These are phyloP conservation scores for Myotis daubentonii DNA, from an alignment of 2,797 vertebrate genomes.

Conservation along the genomic window DNA sequence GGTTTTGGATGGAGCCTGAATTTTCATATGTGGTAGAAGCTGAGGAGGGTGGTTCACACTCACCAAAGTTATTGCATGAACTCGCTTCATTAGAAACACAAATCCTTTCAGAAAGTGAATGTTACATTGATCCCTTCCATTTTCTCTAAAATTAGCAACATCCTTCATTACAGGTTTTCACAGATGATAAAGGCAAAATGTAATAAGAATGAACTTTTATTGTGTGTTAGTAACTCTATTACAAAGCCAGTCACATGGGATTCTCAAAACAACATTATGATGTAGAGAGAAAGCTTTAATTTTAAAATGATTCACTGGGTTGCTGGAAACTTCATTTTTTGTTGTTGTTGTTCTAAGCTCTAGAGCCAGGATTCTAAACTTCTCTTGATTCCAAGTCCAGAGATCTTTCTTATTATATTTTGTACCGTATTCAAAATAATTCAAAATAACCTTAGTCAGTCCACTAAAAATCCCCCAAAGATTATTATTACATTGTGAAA, in stretches of 20 bases:
- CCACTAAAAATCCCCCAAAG: neutral
- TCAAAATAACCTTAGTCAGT: neutral
- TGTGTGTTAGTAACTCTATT: neutral
- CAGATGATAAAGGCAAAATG: neutral
- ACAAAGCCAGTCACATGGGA: neutral
- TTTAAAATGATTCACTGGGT: neutral
- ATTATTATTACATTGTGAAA: neutral
- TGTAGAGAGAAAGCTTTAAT: neutral
- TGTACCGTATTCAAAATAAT: neutral
- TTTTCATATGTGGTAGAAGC: neutral
- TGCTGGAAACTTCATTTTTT: neutral
- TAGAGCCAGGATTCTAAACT: neutral
- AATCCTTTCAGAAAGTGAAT: neutral
- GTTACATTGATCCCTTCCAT: neutral
- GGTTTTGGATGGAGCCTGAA: neutral
- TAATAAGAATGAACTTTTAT: neutral
- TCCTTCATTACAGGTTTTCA: neutral
- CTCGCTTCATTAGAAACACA: neutral
- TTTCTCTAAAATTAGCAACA: neutral
- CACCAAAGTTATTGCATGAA: neutral
- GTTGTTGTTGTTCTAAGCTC: neutral
- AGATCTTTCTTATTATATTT: neutral
- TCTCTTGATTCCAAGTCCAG: neutral
- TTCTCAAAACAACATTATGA: neutral
- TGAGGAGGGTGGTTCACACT: neutral